Percentiles rank a stretch among this genome's conserved stretches.
These are phyloP conservation scores for Malurus leucopterus DNA, from an alignment of 2,797 vertebrate species.

Conservation along the genomic window DNA sequence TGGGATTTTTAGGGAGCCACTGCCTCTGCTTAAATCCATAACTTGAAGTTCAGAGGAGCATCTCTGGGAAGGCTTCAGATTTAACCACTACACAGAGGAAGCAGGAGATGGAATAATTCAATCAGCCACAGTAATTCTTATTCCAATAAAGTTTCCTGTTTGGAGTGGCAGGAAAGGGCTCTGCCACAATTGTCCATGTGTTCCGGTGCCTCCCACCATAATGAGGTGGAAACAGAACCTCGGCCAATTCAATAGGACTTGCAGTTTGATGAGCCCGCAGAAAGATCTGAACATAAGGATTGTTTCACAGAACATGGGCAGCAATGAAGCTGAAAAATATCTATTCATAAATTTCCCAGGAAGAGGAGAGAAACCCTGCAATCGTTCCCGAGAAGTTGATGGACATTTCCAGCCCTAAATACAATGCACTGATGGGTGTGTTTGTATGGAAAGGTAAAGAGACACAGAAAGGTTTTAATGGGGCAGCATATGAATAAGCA, in stretches of 20 bases:
- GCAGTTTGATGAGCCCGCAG: slow-evolving; percentile 41
- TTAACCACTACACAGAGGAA: not conserved
- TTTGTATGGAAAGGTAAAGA: not conserved
- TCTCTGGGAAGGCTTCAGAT: not conserved
- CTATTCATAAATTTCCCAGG: slow-evolving; percentile 48
- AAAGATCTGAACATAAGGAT: slow-evolving; percentile 58
- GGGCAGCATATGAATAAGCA: not conserved
- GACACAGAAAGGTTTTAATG: not conserved
- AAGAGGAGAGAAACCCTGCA: slow-evolving; percentile 23
- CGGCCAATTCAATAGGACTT: slow-evolving; percentile 44
- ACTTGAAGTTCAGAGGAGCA: not conserved
- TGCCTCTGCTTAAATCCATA: not conserved
- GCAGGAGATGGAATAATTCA: not conserved
- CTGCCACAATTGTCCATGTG: slow-evolving; percentile 19
- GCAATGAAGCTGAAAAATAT: slow-evolving; percentile 63
- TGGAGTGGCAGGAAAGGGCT: not conserved
- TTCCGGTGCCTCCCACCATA: slow-evolving; percentile 43
- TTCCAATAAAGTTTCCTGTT: slow-evolving; percentile 24
- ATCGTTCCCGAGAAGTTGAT: slow-evolving; percentile 6
- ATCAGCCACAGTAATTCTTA: not conserved
- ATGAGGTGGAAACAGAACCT: slow-evolving; percentile 40
- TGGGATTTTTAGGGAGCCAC: not conserved
- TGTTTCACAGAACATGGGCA: slow-evolving; percentile 61
- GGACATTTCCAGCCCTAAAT: not conserved
- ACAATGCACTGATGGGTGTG: not conserved